These are phyloP conservation scores for Sorex maritimensis DNA, from an alignment of 2,797 vertebrate genomes.

Conservation along the genomic window DNA sequence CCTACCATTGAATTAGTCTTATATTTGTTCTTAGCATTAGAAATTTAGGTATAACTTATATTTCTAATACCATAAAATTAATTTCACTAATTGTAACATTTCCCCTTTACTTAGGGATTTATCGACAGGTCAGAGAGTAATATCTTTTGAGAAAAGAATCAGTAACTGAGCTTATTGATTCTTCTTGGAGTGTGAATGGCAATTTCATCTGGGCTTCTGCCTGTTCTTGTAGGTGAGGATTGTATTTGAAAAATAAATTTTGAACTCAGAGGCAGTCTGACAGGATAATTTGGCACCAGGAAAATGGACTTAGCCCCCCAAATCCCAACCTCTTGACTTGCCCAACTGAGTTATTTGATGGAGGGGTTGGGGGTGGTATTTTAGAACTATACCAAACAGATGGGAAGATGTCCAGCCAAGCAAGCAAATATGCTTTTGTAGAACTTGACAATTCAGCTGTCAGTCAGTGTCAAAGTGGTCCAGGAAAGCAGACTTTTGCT, in stretches of 20 bases:
- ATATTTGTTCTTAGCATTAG: conserved; percentile 3
- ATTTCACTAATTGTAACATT: neutral
- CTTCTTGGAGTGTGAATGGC: conserved; percentile 63
- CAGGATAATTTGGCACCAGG: neutral
- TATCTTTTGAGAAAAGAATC: conserved; percentile 47
- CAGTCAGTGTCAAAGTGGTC: conserved; percentile 41
- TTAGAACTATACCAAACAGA: conserved; percentile 16
- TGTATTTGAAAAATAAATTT: conserved; percentile 31
- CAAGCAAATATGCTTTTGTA: neutral
- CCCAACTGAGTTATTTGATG: neutral
- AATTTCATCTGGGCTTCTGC: conserved; percentile 46
- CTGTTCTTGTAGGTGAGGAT: neutral
- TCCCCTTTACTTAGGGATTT: conserved; percentile 18
- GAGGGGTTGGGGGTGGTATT: neutral
- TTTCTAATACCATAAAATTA: conserved; percentile 16
- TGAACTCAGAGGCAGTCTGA: neutral
- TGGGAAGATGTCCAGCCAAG: neutral
- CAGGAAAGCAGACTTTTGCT: conserved; percentile 19
- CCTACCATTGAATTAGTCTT: conserved; percentile 1
- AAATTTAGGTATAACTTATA: conserved; percentile 41
- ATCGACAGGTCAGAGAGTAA: conserved; percentile 28
- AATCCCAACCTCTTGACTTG: neutral
- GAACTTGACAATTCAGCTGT: conserved; percentile 30
- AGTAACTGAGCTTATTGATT: conserved; percentile 23
- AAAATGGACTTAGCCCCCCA: conserved; percentile 44